Percentiles rank a stretch among this genome's conserved stretches.
Evolutionary conservation across 2,797 vertebrate species (phyloP).

Genomic region (Cynodonichthys magdalenae): DNA sequence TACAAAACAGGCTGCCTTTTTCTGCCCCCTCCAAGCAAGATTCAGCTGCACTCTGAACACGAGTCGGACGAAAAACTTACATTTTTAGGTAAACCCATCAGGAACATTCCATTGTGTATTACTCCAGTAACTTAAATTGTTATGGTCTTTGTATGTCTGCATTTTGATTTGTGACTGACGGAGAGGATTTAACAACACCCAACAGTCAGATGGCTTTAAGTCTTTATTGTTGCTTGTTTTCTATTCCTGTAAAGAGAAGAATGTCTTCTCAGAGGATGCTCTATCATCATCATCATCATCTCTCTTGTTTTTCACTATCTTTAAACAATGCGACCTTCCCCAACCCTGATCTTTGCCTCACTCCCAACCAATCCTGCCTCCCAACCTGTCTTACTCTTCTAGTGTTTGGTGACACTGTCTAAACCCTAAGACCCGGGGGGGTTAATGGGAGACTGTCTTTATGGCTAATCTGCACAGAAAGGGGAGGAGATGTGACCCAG

Average conservation of each 20-base stretch:
- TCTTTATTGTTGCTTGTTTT: slow-evolving; percentile 10
- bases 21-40: slow-evolving; percentile 26
- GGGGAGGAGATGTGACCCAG: slow-evolving; percentile 55
- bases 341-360: slow-evolving; percentile 32
- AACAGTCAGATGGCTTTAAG: neutral
- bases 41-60: slow-evolving; percentile 55
- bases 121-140: neutral
- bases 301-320: slow-evolving; percentile 21
- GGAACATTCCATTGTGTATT: slow-evolving; percentile 1
- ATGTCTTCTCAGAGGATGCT: slow-evolving; percentile 8
- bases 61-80: slow-evolving; percentile 25
- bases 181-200: neutral
- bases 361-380: slow-evolving; percentile 5
- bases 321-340: slow-evolving; percentile 45
- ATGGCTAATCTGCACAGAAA: slow-evolving; percentile 47
- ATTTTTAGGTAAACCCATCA: slow-evolving; percentile 19
- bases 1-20: slow-evolving; percentile 51
- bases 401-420: slow-evolving; percentile 15
- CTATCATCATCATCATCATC: slow-evolving; percentile 39
- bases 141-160: neutral
- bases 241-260: slow-evolving; percentile 17
- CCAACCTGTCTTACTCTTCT: slow-evolving; percentile 22
- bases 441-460: slow-evolving; percentile 52
- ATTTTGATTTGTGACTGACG: slow-evolving; percentile 2
- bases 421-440: slow-evolving; percentile 22